Evolutionary conservation across 2,797 vertebrate species (phyloP).

Genomic region (Cygnus olor): DNA sequence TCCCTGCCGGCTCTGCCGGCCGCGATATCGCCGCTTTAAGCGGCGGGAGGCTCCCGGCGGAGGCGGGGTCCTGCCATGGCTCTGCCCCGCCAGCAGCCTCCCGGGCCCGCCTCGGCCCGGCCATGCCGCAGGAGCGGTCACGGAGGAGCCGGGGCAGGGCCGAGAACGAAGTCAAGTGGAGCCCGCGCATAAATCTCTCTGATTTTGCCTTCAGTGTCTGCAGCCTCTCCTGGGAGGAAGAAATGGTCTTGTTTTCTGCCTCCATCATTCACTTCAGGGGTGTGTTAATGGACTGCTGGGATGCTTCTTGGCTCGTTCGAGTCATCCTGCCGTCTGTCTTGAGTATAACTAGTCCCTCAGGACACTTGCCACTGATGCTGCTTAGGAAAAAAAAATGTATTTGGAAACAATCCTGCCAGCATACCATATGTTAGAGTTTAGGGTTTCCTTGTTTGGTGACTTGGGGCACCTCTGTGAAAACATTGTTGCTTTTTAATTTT

Average conservation of each 20-base stretch:
- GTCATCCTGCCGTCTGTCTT: neutral
- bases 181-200: neutral
- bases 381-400: neutral
- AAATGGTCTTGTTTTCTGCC: neutral
- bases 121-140: too few species aligned
- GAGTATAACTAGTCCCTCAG: neutral
- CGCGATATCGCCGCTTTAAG: neutral
- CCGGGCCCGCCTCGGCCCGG: too few species aligned
- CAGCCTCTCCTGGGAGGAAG: neutral
- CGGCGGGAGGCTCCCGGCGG: too few species aligned
- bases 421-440: neutral
- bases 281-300: neutral
- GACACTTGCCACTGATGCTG: neutral
- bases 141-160: neutral
- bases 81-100: too few species aligned
- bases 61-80: too few species aligned
- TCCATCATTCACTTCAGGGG: neutral
- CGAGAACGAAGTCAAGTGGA: neutral
- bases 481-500: constrained; percentile 15
- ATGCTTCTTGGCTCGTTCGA: neutral
- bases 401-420: constrained; percentile 18
- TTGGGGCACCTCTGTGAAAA: constrained; percentile 43
- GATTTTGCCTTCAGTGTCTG: neutral
- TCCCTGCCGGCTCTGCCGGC: neutral
- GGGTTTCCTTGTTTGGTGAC: neutral